Evolutionary conservation across 2,888 invertebrate species (phyloP).

Genomic region (Strigamia transsilvanica): DNA sequence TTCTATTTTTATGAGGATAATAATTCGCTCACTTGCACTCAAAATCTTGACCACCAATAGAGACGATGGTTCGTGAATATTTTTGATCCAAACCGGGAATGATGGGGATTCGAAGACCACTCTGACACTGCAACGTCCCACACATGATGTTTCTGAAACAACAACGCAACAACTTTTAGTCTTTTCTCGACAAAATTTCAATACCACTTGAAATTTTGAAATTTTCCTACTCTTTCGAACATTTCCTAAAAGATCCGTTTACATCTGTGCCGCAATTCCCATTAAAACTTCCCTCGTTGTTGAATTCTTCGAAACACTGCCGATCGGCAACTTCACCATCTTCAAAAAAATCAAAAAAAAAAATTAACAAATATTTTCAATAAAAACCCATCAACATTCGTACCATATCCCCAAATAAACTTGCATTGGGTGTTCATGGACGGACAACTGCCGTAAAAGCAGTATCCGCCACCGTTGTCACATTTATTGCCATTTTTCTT

Average conservation of each 20-base stretch:
- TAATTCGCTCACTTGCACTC: constrained; percentile 86
- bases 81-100: constrained; percentile 81
- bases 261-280: constrained; percentile 93
- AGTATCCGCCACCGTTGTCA: constrained; percentile 76
- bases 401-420: constrained; percentile 82
- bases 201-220: neutral
- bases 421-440: constrained; percentile 88
- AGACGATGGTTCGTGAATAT: constrained; percentile 87
- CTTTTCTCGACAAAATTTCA: neutral
- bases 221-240: constrained; percentile 79
- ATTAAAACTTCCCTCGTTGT: constrained; percentile 91
- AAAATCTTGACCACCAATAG: constrained; percentile 85
- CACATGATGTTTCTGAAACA: constrained; percentile 83
- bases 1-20: neutral
- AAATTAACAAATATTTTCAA: neutral
- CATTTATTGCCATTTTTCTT: constrained; percentile 94
- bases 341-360: constrained; percentile 59
- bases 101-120: constrained; percentile 83
- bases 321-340: constrained; percentile 81
- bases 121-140: constrained; percentile 93
- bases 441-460: constrained; percentile 92
- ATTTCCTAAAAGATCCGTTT: constrained; percentile 81
- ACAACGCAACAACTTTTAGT: neutral
- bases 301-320: constrained; percentile 93
- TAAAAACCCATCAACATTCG: neutral